A percentile compares a stretch with the other conserved stretches of the same genome.
Evolutionary conservation across 2,888 invertebrate species (phyloP).

Genomic region (Meteorus cinctellus): DNA sequence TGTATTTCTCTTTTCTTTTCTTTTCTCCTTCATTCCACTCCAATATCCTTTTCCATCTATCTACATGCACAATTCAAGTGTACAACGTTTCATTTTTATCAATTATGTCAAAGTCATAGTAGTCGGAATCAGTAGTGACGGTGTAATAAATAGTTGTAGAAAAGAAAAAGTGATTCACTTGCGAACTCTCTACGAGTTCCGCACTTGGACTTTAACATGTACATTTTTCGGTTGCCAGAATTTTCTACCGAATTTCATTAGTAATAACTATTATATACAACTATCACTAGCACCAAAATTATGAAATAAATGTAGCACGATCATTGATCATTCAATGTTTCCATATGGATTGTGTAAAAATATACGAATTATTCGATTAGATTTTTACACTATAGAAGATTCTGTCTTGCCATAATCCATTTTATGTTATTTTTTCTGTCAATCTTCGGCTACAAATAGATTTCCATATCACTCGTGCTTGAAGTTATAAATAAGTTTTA

Average conservation of each 20-base stretch:
- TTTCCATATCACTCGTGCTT: neutral
- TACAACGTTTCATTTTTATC: slow-evolving; percentile 40
- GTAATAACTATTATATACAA: neutral
- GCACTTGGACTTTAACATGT: slow-evolving; percentile 59
- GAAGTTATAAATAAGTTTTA: neutral
- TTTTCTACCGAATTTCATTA: slow-evolving; percentile 30
- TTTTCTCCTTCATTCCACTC: slow-evolving; percentile 22
- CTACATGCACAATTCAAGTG: slow-evolving; percentile 41
- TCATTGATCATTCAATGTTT: neutral
- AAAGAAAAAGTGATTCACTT: neutral
- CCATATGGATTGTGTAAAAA: slow-evolving; percentile 3
- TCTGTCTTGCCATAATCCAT: neutral
- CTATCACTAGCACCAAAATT: slow-evolving; percentile 40
- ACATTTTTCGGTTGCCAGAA: slow-evolving; percentile 51
- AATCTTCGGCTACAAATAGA: neutral
- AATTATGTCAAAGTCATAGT: slow-evolving; percentile 56
- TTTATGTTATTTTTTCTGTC: neutral
- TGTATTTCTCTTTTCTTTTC: slow-evolving; percentile 54
- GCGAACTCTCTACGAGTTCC: slow-evolving; percentile 39
- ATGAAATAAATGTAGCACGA: neutral
- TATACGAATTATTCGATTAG: slow-evolving; percentile 12
- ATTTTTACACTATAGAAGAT: neutral
- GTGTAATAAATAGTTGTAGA: neutral
- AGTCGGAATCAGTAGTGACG: slow-evolving; percentile 15
- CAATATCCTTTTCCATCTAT: slow-evolving; percentile 28